phyloP scores from a whole-genome alignment of 2,113 vertebrate genomes.

The Pedetes capensis region DNA sequence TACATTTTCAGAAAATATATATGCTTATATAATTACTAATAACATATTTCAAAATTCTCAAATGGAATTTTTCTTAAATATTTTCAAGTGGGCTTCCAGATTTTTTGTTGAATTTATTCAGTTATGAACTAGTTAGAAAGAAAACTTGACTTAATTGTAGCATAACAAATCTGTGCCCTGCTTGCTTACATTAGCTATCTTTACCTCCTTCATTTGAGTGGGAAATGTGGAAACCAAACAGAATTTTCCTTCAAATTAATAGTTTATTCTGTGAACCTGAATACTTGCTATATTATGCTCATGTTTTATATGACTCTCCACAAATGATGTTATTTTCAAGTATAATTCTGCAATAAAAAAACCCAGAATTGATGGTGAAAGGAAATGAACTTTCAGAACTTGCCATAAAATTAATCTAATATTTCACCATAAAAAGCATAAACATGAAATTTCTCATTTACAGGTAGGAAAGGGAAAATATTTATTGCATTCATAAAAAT shows the following conservation, averaged over 20 bases:
- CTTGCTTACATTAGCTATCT: not conserved
- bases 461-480: constrained; percentile 74
- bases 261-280: constrained; percentile 77
- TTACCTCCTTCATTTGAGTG: constrained; percentile 67
- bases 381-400: constrained; percentile 81
- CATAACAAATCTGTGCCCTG: not conserved
- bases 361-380: constrained; percentile 77
- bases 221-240: constrained; percentile 54
- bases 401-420: constrained; percentile 80
- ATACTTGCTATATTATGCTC: constrained; percentile 68
- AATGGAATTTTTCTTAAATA: not conserved
- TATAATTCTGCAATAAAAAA: constrained; percentile 80
- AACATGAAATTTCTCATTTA: constrained; percentile 80
- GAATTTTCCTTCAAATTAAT: constrained; percentile 78
- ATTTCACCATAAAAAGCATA: constrained; percentile 71
- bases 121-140: not conserved
- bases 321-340: constrained; percentile 78
- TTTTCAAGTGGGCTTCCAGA: not conserved
- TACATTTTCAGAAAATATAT: not conserved
- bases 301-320: constrained; percentile 71
- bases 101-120: not conserved
- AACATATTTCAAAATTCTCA: not conserved
- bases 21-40: not conserved
- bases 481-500: constrained; percentile 76
- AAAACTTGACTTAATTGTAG: not conserved